These are phyloP conservation scores for Dinoponera quadriceps DNA, from an alignment of 1,140 invertebrate species.

Conservation along the genomic window DNA sequence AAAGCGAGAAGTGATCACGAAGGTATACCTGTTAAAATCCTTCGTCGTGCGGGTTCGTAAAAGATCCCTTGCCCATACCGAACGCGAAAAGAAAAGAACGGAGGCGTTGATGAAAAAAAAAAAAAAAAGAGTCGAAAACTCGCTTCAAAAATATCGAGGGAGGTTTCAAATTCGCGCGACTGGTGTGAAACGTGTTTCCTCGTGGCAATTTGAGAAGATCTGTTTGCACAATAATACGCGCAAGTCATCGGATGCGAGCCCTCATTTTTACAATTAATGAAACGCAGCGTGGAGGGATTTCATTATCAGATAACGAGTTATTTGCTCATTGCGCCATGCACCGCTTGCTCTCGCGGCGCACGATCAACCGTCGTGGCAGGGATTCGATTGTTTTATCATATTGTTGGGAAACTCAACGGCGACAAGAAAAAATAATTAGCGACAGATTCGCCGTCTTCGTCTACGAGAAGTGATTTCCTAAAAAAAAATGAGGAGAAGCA, in stretches of 20 bases:
- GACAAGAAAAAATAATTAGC: slow-evolving; percentile 2
- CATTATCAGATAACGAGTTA: slow-evolving; percentile 73
- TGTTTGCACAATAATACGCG: neutral
- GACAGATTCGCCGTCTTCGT: neutral
- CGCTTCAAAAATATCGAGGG: too few relatives aligned
- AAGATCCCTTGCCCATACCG: too few relatives aligned
- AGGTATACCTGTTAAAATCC: neutral
- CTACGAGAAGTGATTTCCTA: neutral
- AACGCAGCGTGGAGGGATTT: slow-evolving; percentile 8
- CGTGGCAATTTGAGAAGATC: neutral
- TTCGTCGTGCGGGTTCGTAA: neutral
- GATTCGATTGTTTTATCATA: slow-evolving; percentile 30
- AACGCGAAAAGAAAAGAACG: too few relatives aligned
- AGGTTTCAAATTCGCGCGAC: neutral
- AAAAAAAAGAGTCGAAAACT: too few relatives aligned
- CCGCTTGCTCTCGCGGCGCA: slow-evolving; percentile 11
- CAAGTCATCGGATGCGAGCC: neutral
- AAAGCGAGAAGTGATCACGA: neutral
- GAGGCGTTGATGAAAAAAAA: too few relatives aligned
- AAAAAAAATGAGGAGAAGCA: neutral
- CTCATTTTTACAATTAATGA: slow-evolving; percentile 42
- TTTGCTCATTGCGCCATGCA: slow-evolving; percentile 47
- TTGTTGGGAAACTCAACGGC: slow-evolving; percentile 23
- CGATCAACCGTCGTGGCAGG: neutral
- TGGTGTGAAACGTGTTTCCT: neutral